These are phyloP conservation scores for Dynastes tityus DNA, from an alignment of 2,888 invertebrate species.

Conservation along the genomic window DNA sequence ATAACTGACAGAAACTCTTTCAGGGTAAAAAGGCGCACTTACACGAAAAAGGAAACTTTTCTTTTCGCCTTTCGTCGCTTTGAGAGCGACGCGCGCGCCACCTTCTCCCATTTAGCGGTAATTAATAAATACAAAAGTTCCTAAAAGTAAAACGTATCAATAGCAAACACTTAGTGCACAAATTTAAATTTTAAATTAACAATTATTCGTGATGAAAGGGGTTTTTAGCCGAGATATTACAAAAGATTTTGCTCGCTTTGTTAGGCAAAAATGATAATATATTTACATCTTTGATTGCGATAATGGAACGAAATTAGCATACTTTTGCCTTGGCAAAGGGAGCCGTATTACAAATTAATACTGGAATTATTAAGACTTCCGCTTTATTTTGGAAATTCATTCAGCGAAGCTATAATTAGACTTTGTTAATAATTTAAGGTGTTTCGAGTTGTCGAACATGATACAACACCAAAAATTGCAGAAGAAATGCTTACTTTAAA, in stretches of 20 bases:
- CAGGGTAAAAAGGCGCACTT: neutral
- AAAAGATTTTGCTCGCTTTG: slow-evolving; percentile 41
- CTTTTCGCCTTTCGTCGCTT: neutral
- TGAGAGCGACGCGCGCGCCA: neutral
- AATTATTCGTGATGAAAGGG: slow-evolving; percentile 40
- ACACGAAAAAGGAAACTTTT: slow-evolving; percentile 15
- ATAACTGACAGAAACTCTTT: slow-evolving; percentile 26
- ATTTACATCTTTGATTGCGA: slow-evolving; percentile 52
- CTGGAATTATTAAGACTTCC: slow-evolving; percentile 27
- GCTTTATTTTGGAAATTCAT: slow-evolving; percentile 28
- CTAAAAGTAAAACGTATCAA: slow-evolving; percentile 32
- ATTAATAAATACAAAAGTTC: slow-evolving; percentile 26
- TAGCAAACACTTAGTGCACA: slow-evolving; percentile 37
- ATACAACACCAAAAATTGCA: slow-evolving; percentile 7
- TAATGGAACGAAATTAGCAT: slow-evolving; percentile 50
- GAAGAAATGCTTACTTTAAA: neutral
- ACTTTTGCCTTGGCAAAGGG: slow-evolving; percentile 33
- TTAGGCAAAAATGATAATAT: slow-evolving; percentile 41
- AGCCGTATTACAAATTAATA: slow-evolving; percentile 49
- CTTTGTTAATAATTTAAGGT: slow-evolving; percentile 43
- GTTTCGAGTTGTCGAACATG: slow-evolving; percentile 16
- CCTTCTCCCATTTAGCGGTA: slow-evolving; percentile 13
- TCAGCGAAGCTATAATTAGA: slow-evolving; percentile 28
- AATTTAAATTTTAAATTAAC: slow-evolving; percentile 43
- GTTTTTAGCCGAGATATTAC: slow-evolving; percentile 24